Conservation (phyloP, 2,888 invertebrate species). For the Eristalinus aeneus region DNA sequence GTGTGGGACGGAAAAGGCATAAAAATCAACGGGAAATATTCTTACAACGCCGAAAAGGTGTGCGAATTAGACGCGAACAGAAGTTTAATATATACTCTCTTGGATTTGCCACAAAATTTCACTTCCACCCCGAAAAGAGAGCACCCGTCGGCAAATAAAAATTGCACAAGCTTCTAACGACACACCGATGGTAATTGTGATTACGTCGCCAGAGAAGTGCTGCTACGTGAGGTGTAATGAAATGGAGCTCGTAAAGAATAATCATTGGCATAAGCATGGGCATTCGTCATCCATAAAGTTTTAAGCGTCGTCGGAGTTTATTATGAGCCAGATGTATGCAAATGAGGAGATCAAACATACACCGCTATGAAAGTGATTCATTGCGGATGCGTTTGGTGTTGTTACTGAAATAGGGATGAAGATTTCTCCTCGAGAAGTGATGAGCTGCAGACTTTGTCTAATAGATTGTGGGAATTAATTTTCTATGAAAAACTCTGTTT, state of each 20-base stretch:
- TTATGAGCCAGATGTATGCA: not conserved
- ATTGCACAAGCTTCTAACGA: not conserved
- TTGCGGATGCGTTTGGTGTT: not conserved
- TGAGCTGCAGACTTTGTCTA: no score
- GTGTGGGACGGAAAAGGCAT: not conserved
- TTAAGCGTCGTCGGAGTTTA: not conserved
- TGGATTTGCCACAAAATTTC: not conserved
- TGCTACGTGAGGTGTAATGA: not conserved
- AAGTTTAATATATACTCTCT: not conserved
- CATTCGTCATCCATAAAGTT: not conserved
- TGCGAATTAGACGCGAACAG: not conserved
- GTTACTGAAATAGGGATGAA: not conserved
- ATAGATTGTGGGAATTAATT: no score
- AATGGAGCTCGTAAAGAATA: not conserved
- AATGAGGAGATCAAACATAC: not conserved
- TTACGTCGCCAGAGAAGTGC: not conserved
- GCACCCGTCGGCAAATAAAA: not conserved
- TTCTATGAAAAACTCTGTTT: no score
- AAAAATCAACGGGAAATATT: not conserved
- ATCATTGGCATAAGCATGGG: not conserved
- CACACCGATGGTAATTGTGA: not conserved
- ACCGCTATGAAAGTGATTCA: not conserved
- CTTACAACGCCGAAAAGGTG: not conserved
- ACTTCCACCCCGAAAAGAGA: not conserved
- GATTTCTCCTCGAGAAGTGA: no score